Evolutionary conservation across 2,888 invertebrate genomes (phyloP).

Genomic region (Athalia cordata): DNA sequence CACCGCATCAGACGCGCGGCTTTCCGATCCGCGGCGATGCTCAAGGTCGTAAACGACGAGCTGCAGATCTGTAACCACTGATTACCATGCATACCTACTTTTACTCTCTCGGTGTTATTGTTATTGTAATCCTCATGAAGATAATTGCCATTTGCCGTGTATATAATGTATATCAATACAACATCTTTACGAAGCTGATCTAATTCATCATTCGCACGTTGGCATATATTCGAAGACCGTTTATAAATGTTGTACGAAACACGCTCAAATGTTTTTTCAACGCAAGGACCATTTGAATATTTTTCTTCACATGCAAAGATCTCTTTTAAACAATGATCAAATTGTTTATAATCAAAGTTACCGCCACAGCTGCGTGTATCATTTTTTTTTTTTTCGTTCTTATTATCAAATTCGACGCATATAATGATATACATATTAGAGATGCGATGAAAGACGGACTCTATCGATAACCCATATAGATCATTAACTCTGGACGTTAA

Average conservation of each 20-base stretch:
- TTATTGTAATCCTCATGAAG: conserved; percentile 34
- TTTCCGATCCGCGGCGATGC: conserved; percentile 10
- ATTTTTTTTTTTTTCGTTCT: background rate
- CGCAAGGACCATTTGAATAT: too few species aligned
- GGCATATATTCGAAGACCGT: background rate
- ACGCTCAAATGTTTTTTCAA: background rate
- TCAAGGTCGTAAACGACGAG: conserved; percentile 2
- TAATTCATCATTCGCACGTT: background rate
- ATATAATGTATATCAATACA: background rate
- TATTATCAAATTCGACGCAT: background rate
- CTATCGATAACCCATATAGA: too few species aligned
- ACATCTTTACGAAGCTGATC: conserved; percentile 9
- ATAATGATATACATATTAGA: too few species aligned
- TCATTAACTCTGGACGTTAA: background rate
- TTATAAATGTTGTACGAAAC: background rate
- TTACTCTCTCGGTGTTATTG: conserved; percentile 42
- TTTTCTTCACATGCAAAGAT: too few species aligned
- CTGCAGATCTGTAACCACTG: conserved; percentile 26
- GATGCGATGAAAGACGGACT: too few species aligned
- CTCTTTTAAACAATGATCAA: too few species aligned
- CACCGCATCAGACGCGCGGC: background rate
- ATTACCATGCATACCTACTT: conserved; percentile 39
- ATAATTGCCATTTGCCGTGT: conserved; percentile 12
- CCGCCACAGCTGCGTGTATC: background rate
- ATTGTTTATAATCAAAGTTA: too few species aligned